These are phyloP conservation scores for Bombus difficillimus DNA, from an alignment of 1,140 invertebrate genomes.

Conservation along the genomic window DNA sequence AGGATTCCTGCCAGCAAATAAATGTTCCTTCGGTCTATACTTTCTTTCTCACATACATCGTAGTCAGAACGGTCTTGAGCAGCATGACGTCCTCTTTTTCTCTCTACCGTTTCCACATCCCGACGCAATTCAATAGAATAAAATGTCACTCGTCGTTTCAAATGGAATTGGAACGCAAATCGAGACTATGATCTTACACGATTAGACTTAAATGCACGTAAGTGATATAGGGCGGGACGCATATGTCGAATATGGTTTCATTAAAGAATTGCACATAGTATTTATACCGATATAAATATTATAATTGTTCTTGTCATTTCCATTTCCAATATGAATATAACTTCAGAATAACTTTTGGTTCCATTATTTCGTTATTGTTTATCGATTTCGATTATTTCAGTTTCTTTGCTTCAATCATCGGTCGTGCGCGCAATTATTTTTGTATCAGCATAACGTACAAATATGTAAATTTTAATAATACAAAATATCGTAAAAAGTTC, in stretches of 20 bases:
- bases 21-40: constrained; percentile 53
- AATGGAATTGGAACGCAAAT: constrained; percentile 51
- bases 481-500: neutral
- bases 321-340: neutral
- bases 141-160: constrained; percentile 56
- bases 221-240: neutral
- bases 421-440: neutral
- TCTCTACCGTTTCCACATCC: too few species aligned
- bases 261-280: neutral
- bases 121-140: constrained; percentile 49
- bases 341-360: neutral
- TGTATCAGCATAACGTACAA: neutral
- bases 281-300: neutral
- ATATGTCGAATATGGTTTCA: neutral
- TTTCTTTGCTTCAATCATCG: neutral
- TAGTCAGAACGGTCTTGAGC: constrained; percentile 42
- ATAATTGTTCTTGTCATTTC: neutral
- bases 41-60: constrained; percentile 52
- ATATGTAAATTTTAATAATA: neutral
- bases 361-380: neutral
- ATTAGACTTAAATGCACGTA: constrained; percentile 23
- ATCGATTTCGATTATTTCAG: neutral
- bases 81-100: constrained; percentile 18
- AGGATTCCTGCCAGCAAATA: constrained; percentile 60
- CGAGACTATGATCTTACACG: constrained; percentile 24